A percentile compares a stretch with the other conserved stretches of the same genome.
These are phyloP conservation scores for Pangasius mekongensis DNA, from an alignment of 2,797 vertebrate genomes.

Conservation along the genomic window DNA sequence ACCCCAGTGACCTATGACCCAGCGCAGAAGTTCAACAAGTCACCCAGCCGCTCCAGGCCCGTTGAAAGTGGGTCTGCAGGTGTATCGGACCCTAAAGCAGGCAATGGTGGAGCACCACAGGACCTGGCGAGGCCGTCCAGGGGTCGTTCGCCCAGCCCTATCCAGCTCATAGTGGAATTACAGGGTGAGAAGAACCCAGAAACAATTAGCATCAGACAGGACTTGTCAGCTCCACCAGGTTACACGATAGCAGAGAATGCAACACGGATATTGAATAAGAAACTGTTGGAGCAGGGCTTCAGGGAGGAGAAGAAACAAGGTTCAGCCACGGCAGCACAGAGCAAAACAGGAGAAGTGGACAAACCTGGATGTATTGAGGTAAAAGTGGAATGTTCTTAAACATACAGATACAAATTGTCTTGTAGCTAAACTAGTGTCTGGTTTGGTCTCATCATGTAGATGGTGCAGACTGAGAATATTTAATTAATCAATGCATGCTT, in stretches of 20 bases:
- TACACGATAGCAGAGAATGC: slow-evolving; percentile 90
- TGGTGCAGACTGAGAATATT: slow-evolving; percentile 5
- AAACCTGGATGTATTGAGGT: slow-evolving; percentile 93
- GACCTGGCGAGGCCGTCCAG: slow-evolving; percentile 77
- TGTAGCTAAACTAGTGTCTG: not conserved
- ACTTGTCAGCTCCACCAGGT: slow-evolving; percentile 91
- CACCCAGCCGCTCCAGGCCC: slow-evolving; percentile 83
- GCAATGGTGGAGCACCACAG: slow-evolving; percentile 69
- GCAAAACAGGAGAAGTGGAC: slow-evolving; percentile 78
- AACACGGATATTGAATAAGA: slow-evolving; percentile 92
- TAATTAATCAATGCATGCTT: slow-evolving; percentile 39
- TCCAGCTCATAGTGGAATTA: slow-evolving; percentile 81
- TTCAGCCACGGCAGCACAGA: slow-evolving; percentile 67
- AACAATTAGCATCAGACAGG: slow-evolving; percentile 84
- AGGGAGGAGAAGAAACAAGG: slow-evolving; percentile 84
- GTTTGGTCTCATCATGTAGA: slow-evolving; percentile 13
- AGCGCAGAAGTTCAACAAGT: slow-evolving; percentile 85
- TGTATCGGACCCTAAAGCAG: slow-evolving; percentile 58
- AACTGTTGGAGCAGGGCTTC: slow-evolving; percentile 90
- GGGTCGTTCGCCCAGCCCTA: slow-evolving; percentile 93
- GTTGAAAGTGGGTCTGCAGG: slow-evolving; percentile 55
- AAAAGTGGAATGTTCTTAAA: slow-evolving; percentile 66
- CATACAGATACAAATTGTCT: not conserved
- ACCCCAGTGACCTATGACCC: slow-evolving; percentile 84
- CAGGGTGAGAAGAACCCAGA: slow-evolving; percentile 86